phyloP scores from a whole-genome alignment of 2,113 vertebrate genomes.

The Calonectris borealis region DNA sequence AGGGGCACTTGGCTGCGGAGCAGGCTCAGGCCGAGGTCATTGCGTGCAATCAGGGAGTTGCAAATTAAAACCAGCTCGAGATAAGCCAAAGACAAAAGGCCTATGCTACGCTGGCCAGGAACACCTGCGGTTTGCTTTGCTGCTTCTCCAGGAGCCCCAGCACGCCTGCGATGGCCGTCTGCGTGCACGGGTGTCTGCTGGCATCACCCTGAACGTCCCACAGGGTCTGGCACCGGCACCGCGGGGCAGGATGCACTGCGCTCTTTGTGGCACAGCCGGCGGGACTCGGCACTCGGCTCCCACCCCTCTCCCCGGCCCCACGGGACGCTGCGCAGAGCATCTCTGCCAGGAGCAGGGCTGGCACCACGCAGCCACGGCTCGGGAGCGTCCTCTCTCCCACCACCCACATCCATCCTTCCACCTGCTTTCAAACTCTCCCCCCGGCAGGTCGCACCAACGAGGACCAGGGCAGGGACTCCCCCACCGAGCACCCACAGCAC shows the following conservation, averaged over 20 bases:
- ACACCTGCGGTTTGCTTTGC: background rate
- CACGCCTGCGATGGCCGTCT: fast-evolving
- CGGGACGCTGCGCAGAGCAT: background rate
- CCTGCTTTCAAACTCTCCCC: background rate
- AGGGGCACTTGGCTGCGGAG: background rate
- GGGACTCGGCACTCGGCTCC: background rate
- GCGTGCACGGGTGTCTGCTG: fast-evolving
- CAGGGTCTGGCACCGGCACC: fast-evolving
- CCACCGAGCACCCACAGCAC: background rate
- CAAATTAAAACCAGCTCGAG: conserved; percentile 49
- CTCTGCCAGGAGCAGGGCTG: background rate
- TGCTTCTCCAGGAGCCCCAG: background rate
- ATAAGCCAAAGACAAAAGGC: conserved; percentile 42
- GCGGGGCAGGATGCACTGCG: fast-evolving
- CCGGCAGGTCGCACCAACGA: background rate
- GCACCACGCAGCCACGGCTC: fast-evolving
- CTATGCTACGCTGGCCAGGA: fast-evolving
- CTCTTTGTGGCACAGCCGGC: background rate
- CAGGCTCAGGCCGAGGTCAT: conserved; percentile 14
- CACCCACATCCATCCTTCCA: background rate
- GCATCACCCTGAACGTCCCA: background rate
- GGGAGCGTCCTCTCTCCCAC: background rate
- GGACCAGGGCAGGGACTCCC: background rate
- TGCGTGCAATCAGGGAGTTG: background rate
- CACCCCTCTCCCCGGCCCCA: background rate